Evolutionary conservation across 2,888 invertebrate genomes (phyloP).

Genomic region (Epirrhoe tristata): DNA sequence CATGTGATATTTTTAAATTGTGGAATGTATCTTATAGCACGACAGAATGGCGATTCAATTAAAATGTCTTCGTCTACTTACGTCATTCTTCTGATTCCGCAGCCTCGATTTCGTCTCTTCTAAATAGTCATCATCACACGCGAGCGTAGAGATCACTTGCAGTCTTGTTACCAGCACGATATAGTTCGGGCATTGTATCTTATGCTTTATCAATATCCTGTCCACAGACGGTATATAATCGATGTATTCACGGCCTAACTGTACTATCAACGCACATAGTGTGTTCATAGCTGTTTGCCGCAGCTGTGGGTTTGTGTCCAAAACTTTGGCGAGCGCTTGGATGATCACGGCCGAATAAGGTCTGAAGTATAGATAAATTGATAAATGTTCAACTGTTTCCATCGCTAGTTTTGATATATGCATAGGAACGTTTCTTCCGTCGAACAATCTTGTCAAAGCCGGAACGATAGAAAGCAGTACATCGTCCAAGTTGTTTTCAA

Average conservation of each 20-base stretch:
- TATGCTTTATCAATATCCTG: constrained; percentile 92
- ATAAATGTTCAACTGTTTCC: constrained; percentile 95
- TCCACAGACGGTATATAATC: constrained; percentile 97
- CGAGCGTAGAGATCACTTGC: constrained; percentile 90
- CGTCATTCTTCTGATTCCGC: constrained; percentile 90
- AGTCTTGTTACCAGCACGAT: constrained; percentile 92
- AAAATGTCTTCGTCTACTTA: constrained; percentile 59
- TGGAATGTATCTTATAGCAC: too few relatives aligned
- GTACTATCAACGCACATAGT: constrained; percentile 93
- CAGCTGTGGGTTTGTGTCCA: constrained; percentile 92
- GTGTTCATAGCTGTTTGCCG: constrained; percentile 95
- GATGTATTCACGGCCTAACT: constrained; percentile 95
- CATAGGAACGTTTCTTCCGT: constrained; percentile 92
- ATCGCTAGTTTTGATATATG: constrained; percentile 90
- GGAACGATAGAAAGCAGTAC: constrained; percentile 97
- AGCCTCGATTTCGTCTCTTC: constrained; percentile 87
- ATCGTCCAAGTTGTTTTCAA: constrained; percentile 97
- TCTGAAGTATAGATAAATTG: constrained; percentile 95
- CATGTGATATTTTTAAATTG: too few relatives aligned
- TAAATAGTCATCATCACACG: constrained; percentile 91
- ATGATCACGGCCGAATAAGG: constrained; percentile 97
- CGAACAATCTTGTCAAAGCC: constrained; percentile 96
- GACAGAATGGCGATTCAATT: neutral
- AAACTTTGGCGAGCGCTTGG: constrained; percentile 94
- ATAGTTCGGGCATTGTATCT: constrained; percentile 91